Conservation (phyloP, 2,113 vertebrate genomes). For the Callocephalon fimbriatum region DNA sequence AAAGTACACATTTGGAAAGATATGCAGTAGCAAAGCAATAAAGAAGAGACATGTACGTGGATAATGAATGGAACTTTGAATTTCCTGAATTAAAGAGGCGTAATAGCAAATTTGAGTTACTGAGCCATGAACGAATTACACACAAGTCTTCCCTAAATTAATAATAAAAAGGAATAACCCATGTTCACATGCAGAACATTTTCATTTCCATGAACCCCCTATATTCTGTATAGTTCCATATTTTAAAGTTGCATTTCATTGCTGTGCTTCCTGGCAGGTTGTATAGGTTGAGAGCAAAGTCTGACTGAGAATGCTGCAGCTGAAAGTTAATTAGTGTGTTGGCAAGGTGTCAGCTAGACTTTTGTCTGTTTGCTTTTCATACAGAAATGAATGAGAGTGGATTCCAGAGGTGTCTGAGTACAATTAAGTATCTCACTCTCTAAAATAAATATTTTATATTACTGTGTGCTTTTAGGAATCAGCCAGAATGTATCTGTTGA, state of each 20-base stretch:
- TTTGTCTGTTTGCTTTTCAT: slow-evolving; percentile 60
- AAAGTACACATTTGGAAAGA: neutral
- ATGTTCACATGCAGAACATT: neutral
- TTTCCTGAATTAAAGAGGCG: neutral
- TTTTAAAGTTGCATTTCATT: slow-evolving; percentile 43
- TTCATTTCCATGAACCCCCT: neutral
- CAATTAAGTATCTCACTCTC: slow-evolving; percentile 62
- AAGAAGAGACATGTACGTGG: neutral
- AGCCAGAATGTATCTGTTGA: slow-evolving; percentile 36
- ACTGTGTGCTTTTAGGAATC: slow-evolving; percentile 48
- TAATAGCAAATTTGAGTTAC: neutral
- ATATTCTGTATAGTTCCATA: neutral
- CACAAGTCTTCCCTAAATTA: neutral
- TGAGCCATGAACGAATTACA: neutral
- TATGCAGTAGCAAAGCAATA: neutral
- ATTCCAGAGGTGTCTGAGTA: slow-evolving; percentile 73
- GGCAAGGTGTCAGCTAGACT: slow-evolving; percentile 70
- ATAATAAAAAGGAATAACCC: neutral
- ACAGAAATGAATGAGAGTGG: slow-evolving; percentile 68
- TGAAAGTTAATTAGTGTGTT: slow-evolving; percentile 75
- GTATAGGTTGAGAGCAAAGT: slow-evolving; percentile 21
- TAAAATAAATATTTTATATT: slow-evolving; percentile 70
- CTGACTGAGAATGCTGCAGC: slow-evolving; percentile 53
- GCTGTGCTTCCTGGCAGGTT: slow-evolving; percentile 49
- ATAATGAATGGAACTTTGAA: neutral